Conservation (phyloP, 2,113 vertebrate species). For the Saguinus midas region DNA sequence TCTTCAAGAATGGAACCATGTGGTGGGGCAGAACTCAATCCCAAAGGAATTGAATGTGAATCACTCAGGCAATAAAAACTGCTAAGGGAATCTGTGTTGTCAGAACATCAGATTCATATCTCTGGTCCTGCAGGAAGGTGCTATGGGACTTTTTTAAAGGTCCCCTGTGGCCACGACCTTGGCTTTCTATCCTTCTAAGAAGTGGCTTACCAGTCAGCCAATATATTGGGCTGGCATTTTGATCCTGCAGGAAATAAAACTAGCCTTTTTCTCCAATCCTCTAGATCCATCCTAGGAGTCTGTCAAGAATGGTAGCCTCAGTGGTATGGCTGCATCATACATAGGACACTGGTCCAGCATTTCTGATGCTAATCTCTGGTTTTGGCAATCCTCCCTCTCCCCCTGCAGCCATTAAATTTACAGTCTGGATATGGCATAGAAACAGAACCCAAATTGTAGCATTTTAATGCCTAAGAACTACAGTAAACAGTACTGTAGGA, state of each 20-base stretch:
- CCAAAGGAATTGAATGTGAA: slow-evolving; percentile 55
- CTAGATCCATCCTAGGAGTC: background rate
- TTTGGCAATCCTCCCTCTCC: background rate
- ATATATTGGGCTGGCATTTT: background rate
- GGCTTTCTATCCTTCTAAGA: slow-evolving; percentile 49
- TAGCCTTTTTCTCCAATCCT: background rate
- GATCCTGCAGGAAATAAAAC: background rate
- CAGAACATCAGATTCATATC: slow-evolving; percentile 68
- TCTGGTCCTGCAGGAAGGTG: slow-evolving; percentile 52
- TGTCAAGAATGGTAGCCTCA: background rate
- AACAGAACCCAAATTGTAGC: background rate
- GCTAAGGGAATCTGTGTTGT: slow-evolving; percentile 72
- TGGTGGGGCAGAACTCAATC: slow-evolving; percentile 40
- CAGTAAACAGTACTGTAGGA: background rate
- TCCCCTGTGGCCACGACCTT: slow-evolving; percentile 34
- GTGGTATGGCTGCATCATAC: background rate
- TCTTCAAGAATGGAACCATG: slow-evolving; percentile 67
- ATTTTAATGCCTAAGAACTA: background rate
- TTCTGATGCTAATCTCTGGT: slow-evolving; percentile 25
- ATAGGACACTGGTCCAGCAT: background rate
- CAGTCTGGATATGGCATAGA: background rate
- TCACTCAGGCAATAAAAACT: slow-evolving; percentile 61
- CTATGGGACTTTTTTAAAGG: slow-evolving; percentile 33
- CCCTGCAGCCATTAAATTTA: background rate
- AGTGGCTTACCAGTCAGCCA: background rate